phyloP scores from a whole-genome alignment of 92 coral and sea anemone genomes.

The Epizoanthus stellaris region DNA sequence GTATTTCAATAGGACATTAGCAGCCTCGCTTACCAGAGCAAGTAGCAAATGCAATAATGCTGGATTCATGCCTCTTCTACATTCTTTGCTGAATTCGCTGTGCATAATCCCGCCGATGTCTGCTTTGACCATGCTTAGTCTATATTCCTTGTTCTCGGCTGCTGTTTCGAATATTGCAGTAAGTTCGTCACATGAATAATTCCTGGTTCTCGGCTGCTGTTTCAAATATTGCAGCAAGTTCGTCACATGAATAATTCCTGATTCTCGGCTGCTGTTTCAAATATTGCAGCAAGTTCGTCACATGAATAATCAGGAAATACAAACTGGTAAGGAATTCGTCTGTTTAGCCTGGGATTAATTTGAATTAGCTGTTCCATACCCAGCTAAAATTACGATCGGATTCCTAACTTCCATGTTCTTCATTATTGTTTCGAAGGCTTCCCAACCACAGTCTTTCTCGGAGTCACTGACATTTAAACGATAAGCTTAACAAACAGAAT shows the following conservation, averaged over 20 bases:
- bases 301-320: neutral
- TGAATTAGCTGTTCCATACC: neutral
- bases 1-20: no score
- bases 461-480: neutral
- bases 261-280: no score
- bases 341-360: neutral
- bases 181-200: neutral
- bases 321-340: neutral
- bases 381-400: slow-evolving; percentile 4
- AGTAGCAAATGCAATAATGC: neutral
- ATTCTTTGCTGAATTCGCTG: neutral
- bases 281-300: no score
- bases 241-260: no score
- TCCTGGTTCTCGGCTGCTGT: no score
- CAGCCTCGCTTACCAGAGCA: neutral
- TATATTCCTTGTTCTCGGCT: neutral
- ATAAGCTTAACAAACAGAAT: slow-evolving; percentile 19
- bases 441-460: neutral
- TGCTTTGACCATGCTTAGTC: neutral
- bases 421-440: slow-evolving; percentile 1
- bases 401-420: neutral
- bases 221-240: no score
- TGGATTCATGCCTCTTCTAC: neutral
- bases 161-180: neutral
- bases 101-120: neutral